Conservation (phyloP, 2,113 vertebrate species). For the Ardeotis arabs region DNA sequence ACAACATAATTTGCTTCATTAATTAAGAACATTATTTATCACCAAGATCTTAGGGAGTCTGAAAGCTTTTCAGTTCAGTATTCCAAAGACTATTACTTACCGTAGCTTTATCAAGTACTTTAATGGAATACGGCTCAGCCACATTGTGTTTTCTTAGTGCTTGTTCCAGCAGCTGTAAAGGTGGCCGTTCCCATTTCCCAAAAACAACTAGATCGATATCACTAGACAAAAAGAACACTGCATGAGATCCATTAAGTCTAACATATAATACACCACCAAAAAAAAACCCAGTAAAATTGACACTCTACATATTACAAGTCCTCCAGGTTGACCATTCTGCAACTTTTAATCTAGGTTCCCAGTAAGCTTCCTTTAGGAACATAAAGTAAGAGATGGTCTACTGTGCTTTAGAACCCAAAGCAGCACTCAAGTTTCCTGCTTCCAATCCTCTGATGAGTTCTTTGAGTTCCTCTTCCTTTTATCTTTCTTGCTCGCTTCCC, state of each 20-base stretch:
- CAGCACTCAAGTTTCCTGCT: neutral
- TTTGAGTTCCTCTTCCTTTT: neutral
- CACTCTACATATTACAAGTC: neutral
- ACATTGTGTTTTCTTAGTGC: constrained; percentile 92
- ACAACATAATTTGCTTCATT: neutral
- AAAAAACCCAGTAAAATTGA: neutral
- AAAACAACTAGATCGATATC: constrained; percentile 98
- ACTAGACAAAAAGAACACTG: constrained; percentile 70
- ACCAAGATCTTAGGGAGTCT: neutral
- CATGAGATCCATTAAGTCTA: neutral
- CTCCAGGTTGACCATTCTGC: neutral
- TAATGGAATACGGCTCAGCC: constrained; percentile 93
- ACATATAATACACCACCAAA: neutral
- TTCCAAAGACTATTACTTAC: constrained; percentile 74
- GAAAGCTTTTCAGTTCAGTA: neutral
- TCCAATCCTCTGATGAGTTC: neutral
- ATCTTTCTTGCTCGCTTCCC: neutral
- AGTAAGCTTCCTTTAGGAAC: neutral
- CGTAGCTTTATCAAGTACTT: constrained; percentile 98
- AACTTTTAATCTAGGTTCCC: neutral
- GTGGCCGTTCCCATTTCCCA: constrained; percentile 95
- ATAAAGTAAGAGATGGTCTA: neutral
- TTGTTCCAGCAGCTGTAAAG: constrained; percentile 92
- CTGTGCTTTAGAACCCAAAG: neutral
- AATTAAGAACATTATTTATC: neutral